Base-by-base conservation (phyloP, 1,140 invertebrate species). In the Drosophila rhopaloa region DNA sequence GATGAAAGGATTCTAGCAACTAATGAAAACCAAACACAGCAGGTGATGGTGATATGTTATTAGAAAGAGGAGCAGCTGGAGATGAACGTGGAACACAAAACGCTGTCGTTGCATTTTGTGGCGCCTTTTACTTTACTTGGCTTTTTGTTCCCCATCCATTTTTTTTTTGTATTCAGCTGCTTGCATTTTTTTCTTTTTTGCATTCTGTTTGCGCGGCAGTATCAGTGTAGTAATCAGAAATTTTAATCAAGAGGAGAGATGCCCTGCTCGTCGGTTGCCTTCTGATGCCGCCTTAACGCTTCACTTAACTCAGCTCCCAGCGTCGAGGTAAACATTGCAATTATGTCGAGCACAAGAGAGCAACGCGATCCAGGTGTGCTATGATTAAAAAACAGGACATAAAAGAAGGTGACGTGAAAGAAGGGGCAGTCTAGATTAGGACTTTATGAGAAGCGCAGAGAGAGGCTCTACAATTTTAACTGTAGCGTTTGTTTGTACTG, bases 21-120 rank as follows among this genome's bases (percentile, higher is more conserved):
- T 90, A 90, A 90, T 90, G 86, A 90, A 90, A 90, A 85, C 86
- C 86, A 90, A 90, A 90, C 86, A 90, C 73, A 81, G 80, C 82
- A 86, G 74, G 66, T 56, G 57, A 46, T 41, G 73, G 51, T 50
- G 74, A 86, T 88, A 83, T 86, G 79, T 88, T 88, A 89, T 86
- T 88, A 83, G 83, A 61, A 61, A 43, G 44, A 55, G 62, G 37
- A 44, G 24, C 53, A 66, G 61, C 58, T 63, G 58, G 68, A 68
- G 43, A 37, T 55, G 70, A 67, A 65, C 55, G 54, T 19, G 32
- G 56, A 47, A 40, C 81, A 89, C 78, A 85, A 90, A 84, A 63
- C 77, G 85, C 86, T 74, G 51, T 70, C 86, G 86, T 41, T 90
- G 85, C 85, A 79, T 81, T 90, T 85, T 79, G 70, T 67, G 85